These are phyloP conservation scores for Stenotaenia linearis DNA, from an alignment of 2,888 invertebrate genomes.

Conservation along the genomic window DNA sequence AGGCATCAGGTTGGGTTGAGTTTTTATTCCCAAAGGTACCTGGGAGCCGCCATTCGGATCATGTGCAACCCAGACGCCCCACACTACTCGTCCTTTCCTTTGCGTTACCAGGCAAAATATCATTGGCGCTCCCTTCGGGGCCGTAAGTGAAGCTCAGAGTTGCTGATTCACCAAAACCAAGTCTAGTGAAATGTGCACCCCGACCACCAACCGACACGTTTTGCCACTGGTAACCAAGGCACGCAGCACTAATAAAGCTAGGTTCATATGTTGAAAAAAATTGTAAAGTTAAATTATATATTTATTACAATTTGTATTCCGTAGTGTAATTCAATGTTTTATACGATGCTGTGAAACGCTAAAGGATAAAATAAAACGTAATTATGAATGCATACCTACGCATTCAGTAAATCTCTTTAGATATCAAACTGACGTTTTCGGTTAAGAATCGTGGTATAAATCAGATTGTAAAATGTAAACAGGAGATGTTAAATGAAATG, in stretches of 20 bases:
- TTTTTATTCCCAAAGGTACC: conserved; percentile 2
- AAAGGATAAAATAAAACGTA: not conserved
- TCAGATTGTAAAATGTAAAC: too few relatives aligned
- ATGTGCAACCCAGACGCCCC: conserved; percentile 8
- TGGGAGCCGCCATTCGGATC: conserved; percentile 16
- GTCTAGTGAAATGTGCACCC: conserved; percentile 16
- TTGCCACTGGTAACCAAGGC: not conserved
- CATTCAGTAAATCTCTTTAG: too few relatives aligned
- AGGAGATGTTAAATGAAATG: too few relatives aligned
- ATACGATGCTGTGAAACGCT: not conserved
- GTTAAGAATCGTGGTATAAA: too few relatives aligned
- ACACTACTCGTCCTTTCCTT: not conserved
- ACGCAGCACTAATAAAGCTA: not conserved
- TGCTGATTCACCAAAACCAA: conserved; percentile 16
- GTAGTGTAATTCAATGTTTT: not conserved
- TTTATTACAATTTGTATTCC: not conserved
- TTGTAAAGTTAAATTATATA: not conserved
- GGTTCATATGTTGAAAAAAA: not conserved
- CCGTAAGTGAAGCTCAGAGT: conserved; percentile 21
- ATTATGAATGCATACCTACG: too few relatives aligned
- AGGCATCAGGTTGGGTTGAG: conserved; percentile 19
- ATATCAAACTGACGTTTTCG: too few relatives aligned
- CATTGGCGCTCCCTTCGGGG: conserved; percentile 16
- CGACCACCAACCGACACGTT: conserved; percentile 11
- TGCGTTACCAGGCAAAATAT: conserved; percentile 18